Conservation (phyloP, 2,113 vertebrate genomes). For the Coreoperca whiteheadi region DNA sequence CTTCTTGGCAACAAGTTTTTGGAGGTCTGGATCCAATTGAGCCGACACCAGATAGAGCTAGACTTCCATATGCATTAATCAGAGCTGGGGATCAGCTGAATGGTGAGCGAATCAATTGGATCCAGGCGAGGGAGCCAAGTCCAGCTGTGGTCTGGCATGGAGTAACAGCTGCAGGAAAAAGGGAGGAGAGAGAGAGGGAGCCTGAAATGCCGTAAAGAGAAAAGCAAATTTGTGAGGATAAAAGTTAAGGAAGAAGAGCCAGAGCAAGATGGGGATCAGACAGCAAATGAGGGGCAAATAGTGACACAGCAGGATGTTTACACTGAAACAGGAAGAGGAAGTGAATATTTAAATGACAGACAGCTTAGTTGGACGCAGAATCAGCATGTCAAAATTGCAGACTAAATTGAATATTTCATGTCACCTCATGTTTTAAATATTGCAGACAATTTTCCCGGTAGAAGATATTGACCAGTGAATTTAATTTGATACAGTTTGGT, state of each 20-base stretch:
- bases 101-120: slow-evolving; percentile 53
- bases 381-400: background rate
- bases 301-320: slow-evolving; percentile 59
- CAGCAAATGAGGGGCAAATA: slow-evolving; percentile 13
- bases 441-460: background rate
- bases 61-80: slow-evolving; percentile 48
- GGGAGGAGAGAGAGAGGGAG: slow-evolving; percentile 12
- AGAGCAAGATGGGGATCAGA: slow-evolving; percentile 46
- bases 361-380: background rate
- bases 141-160: slow-evolving; percentile 65
- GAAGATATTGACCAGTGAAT: background rate
- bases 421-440: background rate
- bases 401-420: background rate
- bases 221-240: slow-evolving; percentile 30
- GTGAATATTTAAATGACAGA: slow-evolving; percentile 35
- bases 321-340: slow-evolving; percentile 70
- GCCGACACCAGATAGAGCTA: slow-evolving; percentile 41
- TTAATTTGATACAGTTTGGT: background rate
- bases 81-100: slow-evolving; percentile 51
- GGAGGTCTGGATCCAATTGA: slow-evolving; percentile 58
- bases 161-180: slow-evolving; percentile 40
- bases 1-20: slow-evolving; percentile 19
- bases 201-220: background rate
- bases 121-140: slow-evolving; percentile 37
- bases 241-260: slow-evolving; percentile 47